phyloP scores from a whole-genome alignment of 1,140 invertebrate species.

The Stenopsyche tienmushanensis region DNA sequence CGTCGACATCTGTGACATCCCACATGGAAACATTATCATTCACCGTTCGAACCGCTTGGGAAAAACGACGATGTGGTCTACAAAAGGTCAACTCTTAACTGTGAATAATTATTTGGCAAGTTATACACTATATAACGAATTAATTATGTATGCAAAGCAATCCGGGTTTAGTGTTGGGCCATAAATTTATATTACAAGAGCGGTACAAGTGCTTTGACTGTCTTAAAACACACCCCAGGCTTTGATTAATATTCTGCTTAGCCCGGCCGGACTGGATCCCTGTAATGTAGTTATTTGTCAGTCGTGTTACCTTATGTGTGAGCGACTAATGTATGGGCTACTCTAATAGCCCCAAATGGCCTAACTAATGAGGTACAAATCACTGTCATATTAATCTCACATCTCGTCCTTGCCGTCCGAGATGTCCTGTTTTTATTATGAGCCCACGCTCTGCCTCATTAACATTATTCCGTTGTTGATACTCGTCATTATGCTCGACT shows the following conservation, averaged over 20 bases:
- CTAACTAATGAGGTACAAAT: constrained; percentile 35
- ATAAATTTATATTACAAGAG: constrained; percentile 9
- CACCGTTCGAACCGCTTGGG: no score
- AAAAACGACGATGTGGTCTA: no score
- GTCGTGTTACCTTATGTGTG: constrained; percentile 4
- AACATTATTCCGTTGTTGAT: no score
- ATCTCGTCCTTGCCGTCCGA: no score
- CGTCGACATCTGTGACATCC: no score
- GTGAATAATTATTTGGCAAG: not conserved
- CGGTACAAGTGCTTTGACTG: constrained; percentile 6
- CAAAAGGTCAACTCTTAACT: not conserved
- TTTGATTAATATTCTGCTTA: constrained; percentile 33
- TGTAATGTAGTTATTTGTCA: constrained; percentile 33
- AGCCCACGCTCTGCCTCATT: no score
- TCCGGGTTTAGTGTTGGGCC: constrained; percentile 7
- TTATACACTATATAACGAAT: not conserved
- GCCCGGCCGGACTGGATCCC: not conserved
- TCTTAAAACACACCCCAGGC: constrained; percentile 30
- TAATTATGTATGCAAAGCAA: constrained; percentile 11
- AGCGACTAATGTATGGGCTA: constrained; percentile 7
- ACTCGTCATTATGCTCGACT: no score
- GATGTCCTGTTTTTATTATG: no score
- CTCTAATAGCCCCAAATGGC: constrained; percentile 14
- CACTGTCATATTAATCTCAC: constrained; percentile 33
- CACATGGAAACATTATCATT: no score